Evolutionary conservation across 2,888 invertebrate genomes (phyloP), one percentile per base, ranked within the genome.

Genomic region (Sinotaia quadrata): DNA sequence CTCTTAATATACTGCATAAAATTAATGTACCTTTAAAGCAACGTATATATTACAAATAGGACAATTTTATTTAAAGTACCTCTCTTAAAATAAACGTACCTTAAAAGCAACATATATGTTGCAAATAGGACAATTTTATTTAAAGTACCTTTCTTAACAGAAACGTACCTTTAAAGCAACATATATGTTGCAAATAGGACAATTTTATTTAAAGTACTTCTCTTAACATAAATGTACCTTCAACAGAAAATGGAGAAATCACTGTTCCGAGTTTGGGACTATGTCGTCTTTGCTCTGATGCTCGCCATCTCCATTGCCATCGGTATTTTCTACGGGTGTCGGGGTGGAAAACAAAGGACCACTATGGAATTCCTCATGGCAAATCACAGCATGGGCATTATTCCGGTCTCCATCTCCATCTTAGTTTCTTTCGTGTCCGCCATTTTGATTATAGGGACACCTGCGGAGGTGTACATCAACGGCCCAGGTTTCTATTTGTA

Each of bases 371-470:
- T 82, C 67, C 75, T 84, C 8, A 74, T 81, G 77, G 84, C 83
- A 4, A 74, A 76, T 29, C 71, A 73, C 24, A 77, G 75, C 58
- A 77, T 83, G 82, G 70, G 74, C 33, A 67, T 65, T 47, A 57
- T 74, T 18, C 74, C 74, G 2, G 60, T 74, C 4, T 61, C 74
- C 63, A 54, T 74, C 21, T 83, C 84, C 29, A 75, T 84, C 2
- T 69, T 83, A 24, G 82, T 81, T 24, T 80, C 81, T 54, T 84
- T 82, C 70, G 79, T 82, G 70, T 84, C 84, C 0, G 80, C 83
- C 7, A 78, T 82, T 15, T 80, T 81, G n/a, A 68, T 82, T 31
- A 75, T 84, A 31, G 76, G 79, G 8, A 79, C 78, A n/a, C 80
- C 81, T 24, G 80, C 79, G 2, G 81, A 81, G 69, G 74, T 81